Evolutionary conservation across 2,888 invertebrate genomes (phyloP).

Genomic region (Synanthedon formicaeformis): DNA sequence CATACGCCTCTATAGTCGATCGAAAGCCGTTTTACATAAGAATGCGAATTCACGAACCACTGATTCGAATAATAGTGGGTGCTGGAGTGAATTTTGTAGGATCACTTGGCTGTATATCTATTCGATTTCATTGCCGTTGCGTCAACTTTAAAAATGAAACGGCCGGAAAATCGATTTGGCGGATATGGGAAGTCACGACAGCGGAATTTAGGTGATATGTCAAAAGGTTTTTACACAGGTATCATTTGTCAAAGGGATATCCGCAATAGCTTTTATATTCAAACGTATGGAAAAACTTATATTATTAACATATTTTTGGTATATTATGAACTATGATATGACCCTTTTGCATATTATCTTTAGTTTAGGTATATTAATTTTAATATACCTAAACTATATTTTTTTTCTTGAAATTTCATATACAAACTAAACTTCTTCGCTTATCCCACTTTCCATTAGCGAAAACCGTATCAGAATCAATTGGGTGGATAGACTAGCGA

Average conservation of each 20-base stretch:
- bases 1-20: slow-evolving; percentile 11
- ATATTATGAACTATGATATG: too few species aligned
- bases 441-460: too few species aligned
- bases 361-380: too few species aligned
- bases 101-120: slow-evolving; percentile 2
- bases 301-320: too few species aligned
- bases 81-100: slow-evolving; percentile 27
- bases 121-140: slow-evolving; percentile 5
- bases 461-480: too few species aligned
- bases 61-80: slow-evolving; percentile 56
- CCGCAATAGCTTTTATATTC: background rate
- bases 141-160: slow-evolving; percentile 26
- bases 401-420: too few species aligned
- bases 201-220: slow-evolving; percentile 2
- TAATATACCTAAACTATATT: too few species aligned
- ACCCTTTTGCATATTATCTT: too few species aligned
- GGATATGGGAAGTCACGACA: background rate
- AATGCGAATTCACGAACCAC: slow-evolving; percentile 51
- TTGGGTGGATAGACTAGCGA: too few species aligned
- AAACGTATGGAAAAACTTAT: too few species aligned
- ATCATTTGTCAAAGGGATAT: slow-evolving; percentile 4
- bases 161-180: slow-evolving; percentile 37
- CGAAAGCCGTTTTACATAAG: slow-evolving; percentile 51
- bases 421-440: too few species aligned
- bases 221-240: slow-evolving; percentile 1